Conservation (phyloP, 2,113 vertebrate genomes). For the Patagioenas fasciata region DNA sequence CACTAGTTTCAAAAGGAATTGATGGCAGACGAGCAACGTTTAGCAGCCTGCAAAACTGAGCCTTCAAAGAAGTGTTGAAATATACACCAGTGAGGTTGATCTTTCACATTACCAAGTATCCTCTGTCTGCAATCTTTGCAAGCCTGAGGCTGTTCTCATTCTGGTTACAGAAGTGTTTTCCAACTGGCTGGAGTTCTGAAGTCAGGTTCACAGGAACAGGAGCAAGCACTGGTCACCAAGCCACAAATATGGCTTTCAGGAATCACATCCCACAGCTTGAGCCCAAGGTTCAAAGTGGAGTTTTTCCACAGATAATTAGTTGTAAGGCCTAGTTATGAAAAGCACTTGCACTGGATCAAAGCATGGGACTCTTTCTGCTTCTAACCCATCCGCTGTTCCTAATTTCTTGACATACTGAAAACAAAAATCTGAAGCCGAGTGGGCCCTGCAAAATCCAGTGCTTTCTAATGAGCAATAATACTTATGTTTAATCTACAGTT, state of each 20-base stretch:
- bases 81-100: not conserved
- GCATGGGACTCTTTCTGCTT: not conserved
- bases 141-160: conserved; percentile 22
- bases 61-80: not conserved
- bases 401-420: not conserved
- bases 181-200: conserved; percentile 21
- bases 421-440: not conserved
- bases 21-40: not conserved
- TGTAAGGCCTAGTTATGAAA: not conserved
- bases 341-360: not conserved
- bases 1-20: conserved; percentile 9
- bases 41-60: not conserved
- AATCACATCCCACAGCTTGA: not conserved
- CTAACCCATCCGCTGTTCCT: not conserved
- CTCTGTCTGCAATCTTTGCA: not conserved
- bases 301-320: not conserved
- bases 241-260: not conserved
- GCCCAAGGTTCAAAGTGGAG: not conserved
- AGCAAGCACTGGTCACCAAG: not conserved
- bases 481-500: not conserved
- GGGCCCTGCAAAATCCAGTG: not conserved
- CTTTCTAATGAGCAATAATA: not conserved
- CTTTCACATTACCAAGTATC: not conserved
- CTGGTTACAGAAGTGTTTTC: conserved; percentile 17
- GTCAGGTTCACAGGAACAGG: not conserved